Conservation (phyloP, 2,113 vertebrate species). For the Cnemophilus loriae region DNA sequence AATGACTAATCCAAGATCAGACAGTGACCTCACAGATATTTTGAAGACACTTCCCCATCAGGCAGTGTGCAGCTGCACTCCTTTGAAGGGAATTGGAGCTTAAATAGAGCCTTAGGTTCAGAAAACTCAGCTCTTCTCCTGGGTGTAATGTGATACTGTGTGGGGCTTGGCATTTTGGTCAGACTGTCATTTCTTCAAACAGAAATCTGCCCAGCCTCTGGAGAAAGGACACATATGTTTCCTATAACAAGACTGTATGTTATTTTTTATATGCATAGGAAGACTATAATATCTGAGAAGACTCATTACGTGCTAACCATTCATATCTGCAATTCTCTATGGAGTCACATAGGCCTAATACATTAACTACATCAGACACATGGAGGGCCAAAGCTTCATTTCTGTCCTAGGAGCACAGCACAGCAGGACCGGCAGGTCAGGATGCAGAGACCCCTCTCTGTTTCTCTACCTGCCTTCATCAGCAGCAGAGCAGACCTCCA, state of each 20-base stretch:
- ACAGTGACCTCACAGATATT: slow-evolving; percentile 38
- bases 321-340: slow-evolving; percentile 3
- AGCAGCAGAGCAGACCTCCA: not conserved
- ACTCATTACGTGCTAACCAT: slow-evolving; percentile 34
- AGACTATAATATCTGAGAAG: slow-evolving; percentile 38
- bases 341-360: not conserved
- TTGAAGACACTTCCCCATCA: slow-evolving; percentile 21
- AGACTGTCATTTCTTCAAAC: slow-evolving; percentile 60
- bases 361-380: not conserved
- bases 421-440: fast-evolving
- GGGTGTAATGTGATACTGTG: slow-evolving; percentile 48
- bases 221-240: slow-evolving; percentile 60
- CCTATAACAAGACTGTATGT: slow-evolving; percentile 33
- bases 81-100: slow-evolving; percentile 36
- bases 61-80: slow-evolving; percentile 40
- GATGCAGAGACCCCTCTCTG: not conserved
- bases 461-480: not conserved
- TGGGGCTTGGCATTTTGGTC: slow-evolving; percentile 49
- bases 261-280: slow-evolving; percentile 44
- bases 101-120: slow-evolving; percentile 29
- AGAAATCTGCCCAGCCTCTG: slow-evolving; percentile 37
- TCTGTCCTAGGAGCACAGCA: not conserved
- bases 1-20: slow-evolving; percentile 27
- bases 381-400: not conserved
- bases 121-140: slow-evolving; percentile 39